These are phyloP conservation scores for Hydra vulgaris DNA, from an alignment of 30 jellyfish, hydroid and myxozoan genomes.

Conservation along the genomic window DNA sequence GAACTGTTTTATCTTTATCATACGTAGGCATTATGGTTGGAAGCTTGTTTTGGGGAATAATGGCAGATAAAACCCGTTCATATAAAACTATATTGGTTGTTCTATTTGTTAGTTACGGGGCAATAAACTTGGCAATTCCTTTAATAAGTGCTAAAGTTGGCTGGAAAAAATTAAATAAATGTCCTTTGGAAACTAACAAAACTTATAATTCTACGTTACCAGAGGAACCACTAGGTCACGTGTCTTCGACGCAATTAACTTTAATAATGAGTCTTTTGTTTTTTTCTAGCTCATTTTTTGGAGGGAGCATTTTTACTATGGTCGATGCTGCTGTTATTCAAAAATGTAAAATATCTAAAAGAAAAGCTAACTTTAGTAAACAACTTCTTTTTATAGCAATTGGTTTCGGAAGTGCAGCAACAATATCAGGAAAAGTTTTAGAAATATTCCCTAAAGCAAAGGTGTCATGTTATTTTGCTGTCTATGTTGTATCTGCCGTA, in stretches of 20 bases:
- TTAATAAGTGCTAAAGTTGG: not conserved
- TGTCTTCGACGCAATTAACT: not conserved
- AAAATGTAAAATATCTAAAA: not conserved
- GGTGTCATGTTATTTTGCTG: conserved; percentile 14
- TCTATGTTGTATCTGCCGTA: not conserved
- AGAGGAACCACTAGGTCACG: not conserved
- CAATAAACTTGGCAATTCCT: conserved; percentile 4
- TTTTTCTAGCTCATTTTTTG: not conserved
- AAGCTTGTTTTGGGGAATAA: not conserved
- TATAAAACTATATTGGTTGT: not conserved
- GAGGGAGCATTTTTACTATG: conserved; percentile 8
- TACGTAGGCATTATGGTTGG: conserved; percentile 5
- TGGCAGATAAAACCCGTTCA: conserved; percentile 19
- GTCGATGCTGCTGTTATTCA: conserved; percentile 23
- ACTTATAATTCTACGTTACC: not conserved
- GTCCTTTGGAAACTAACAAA: conserved; percentile 2
- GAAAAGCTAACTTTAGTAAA: conserved; percentile 8
- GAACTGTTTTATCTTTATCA: not conserved
- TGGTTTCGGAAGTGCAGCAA: conserved; percentile 67
- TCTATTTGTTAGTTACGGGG: not conserved
- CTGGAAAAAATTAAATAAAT: not conserved
- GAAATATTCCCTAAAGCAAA: conserved; percentile 13
- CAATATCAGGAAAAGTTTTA: conserved; percentile 49
- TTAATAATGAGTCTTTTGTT: not conserved
- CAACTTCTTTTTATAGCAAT: conserved; percentile 72